A percentile compares a stretch with the other conserved stretches of the same genome.
phyloP scores from a whole-genome alignment of 1,140 invertebrate genomes.

The Calliphora vicina region DNA sequence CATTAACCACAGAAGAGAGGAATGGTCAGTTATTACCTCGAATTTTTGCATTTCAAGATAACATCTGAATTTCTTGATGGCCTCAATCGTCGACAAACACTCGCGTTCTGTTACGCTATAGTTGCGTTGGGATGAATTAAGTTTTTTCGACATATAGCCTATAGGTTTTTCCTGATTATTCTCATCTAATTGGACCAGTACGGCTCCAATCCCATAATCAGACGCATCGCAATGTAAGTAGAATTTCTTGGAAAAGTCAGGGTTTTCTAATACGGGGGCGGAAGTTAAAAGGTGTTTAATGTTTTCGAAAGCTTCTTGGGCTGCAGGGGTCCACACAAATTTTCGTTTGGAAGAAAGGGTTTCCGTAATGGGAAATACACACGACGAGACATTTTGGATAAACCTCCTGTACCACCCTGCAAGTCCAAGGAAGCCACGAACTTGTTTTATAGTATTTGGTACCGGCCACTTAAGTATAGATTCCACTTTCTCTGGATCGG shows the following conservation, averaged over 20 bases:
- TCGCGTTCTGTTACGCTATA: slow-evolving; percentile 48
- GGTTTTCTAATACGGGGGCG: slow-evolving; percentile 47
- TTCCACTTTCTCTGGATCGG: slow-evolving; percentile 40
- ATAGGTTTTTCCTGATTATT: slow-evolving; percentile 46
- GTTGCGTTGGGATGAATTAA: slow-evolving; percentile 15
- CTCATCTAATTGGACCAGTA: slow-evolving; percentile 51
- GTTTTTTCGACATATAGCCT: slow-evolving; percentile 43
- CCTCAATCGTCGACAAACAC: slow-evolving; percentile 62
- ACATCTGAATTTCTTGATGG: slow-evolving; percentile 58
- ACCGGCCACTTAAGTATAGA: slow-evolving; percentile 37
- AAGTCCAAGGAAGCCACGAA: slow-evolving; percentile 48
- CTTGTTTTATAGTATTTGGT: slow-evolving; percentile 40
- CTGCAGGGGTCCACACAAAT: slow-evolving; percentile 24
- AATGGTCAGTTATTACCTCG: slow-evolving; percentile 38
- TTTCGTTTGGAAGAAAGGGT: background rate
- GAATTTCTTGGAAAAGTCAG: slow-evolving; percentile 39
- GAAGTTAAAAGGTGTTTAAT: slow-evolving; percentile 11
- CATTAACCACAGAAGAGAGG: slow-evolving; percentile 46
- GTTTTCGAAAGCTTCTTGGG: slow-evolving; percentile 37
- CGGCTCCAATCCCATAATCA: slow-evolving; percentile 52
- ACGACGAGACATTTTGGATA: slow-evolving; percentile 49
- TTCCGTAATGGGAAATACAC: slow-evolving; percentile 35
- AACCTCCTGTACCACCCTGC: slow-evolving; percentile 57
- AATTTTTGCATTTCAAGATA: slow-evolving; percentile 49
- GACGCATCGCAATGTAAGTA: slow-evolving; percentile 53